Conservation (phyloP, 2,113 vertebrate genomes). For the Herpetotheres cachinnans region DNA sequence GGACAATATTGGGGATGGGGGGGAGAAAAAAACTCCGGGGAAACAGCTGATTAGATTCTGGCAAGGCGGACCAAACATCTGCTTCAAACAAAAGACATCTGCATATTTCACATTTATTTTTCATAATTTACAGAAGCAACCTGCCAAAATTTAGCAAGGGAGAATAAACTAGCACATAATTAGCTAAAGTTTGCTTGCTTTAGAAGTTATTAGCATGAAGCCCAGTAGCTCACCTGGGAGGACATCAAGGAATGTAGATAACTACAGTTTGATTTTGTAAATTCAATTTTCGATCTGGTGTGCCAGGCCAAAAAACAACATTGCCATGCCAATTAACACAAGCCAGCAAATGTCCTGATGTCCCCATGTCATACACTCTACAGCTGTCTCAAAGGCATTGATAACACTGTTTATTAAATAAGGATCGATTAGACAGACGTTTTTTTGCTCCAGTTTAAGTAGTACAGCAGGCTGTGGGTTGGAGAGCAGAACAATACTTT, state of each 20-base stretch:
- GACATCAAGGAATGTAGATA: conserved; percentile 73
- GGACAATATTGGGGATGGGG: conserved; percentile 72
- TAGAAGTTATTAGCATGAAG: conserved; percentile 91
- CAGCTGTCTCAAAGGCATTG: conserved; percentile 38
- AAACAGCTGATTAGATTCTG: conserved; percentile 96
- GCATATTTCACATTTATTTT: conserved; percentile 99
- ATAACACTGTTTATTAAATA: conserved; percentile 54
- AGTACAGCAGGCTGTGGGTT: neutral
- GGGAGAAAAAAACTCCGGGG: conserved; percentile 66
- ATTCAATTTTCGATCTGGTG: conserved; percentile 65
- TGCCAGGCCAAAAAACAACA: conserved; percentile 51
- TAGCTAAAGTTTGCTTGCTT: conserved; percentile 98
- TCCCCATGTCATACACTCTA: neutral
- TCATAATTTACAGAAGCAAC: conserved; percentile 99
- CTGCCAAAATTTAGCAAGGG: conserved; percentile 93
- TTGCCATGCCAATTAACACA: conserved; percentile 40
- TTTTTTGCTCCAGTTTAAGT: neutral
- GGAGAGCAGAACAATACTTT: neutral
- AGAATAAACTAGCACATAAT: conserved; percentile 88
- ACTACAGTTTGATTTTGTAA: conserved; percentile 75
- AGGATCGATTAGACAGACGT: conserved; percentile 37
- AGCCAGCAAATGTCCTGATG: conserved; percentile 18
- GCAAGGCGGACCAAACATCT: conserved; percentile 95
- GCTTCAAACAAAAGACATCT: conserved; percentile 99
- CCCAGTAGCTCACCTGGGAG: conserved; percentile 83